Evolutionary conservation across 2,113 vertebrate species (phyloP).

Genomic region (Monopterus albus): DNA sequence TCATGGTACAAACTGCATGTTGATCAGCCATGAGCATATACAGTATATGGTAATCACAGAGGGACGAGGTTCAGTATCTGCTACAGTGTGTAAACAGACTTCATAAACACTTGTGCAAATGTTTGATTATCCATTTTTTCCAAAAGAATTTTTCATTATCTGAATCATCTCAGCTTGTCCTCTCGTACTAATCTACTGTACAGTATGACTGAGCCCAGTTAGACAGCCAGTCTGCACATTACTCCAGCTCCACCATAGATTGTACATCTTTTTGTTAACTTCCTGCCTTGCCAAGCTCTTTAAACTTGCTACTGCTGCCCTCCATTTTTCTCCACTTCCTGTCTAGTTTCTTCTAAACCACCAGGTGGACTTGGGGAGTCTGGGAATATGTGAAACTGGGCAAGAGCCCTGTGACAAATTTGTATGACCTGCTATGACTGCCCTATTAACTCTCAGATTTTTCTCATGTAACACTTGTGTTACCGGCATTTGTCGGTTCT

Average conservation of each 20-base stretch:
- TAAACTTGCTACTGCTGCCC: slow-evolving; percentile 47
- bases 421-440: slow-evolving; percentile 23
- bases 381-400: slow-evolving; percentile 28
- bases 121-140: too few relatives aligned
- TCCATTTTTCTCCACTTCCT: slow-evolving; percentile 46
- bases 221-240: slow-evolving; percentile 26
- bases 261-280: slow-evolving; percentile 55
- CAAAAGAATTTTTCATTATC: too few relatives aligned
- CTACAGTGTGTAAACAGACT: slow-evolving; percentile 9
- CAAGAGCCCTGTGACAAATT: slow-evolving; percentile 45
- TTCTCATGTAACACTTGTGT: slow-evolving; percentile 42
- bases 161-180: slow-evolving; percentile 16
- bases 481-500: slow-evolving; percentile 51
- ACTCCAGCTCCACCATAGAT: slow-evolving; percentile 55
- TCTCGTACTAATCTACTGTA: slow-evolving; percentile 14
- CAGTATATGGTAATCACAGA: too few relatives aligned
- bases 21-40: neutral
- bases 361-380: slow-evolving; percentile 24
- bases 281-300: slow-evolving; percentile 50
- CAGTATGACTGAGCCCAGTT: slow-evolving; percentile 23
- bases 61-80: neutral
- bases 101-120: too few relatives aligned
- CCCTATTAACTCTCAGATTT: slow-evolving; percentile 35
- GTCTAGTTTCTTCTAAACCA: slow-evolving; percentile 28
- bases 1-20: neutral